Base-by-base conservation (phyloP, 2,113 vertebrate genomes). In the Bambusicola thoracicus region DNA sequence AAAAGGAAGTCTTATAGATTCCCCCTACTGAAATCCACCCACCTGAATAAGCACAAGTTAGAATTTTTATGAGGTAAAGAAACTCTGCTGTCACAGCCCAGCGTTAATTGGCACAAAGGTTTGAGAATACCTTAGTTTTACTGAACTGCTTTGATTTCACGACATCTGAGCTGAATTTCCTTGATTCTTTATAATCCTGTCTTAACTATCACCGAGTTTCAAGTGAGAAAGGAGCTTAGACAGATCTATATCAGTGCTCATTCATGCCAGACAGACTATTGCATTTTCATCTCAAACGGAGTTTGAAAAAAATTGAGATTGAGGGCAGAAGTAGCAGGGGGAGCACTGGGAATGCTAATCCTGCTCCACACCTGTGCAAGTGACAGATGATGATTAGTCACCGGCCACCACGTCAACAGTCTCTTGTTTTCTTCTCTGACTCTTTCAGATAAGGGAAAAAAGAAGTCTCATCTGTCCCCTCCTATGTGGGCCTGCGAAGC, bases 211-310 rank as follows among this genome's bases (percentile, higher is more conserved):
- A 87, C 80, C 18, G 77, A 87, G 83, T 94, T 77, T 93, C 73
- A 95, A 96, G 91, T 67, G 55, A 94, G 90, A 93, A 93, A 96
- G 91, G 65, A 85, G 87, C 74, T 95, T 89, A 96, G 75, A 90
- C 80, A 93, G 91, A 94, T 91, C 85, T 94, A 8, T 94, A 91
- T 94, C 58, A 7, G 61, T 85, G 94, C 82, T 95, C 89, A 82
- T 91, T 96, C 95, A 91, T 91, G 91, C 86, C 93, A 94, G 80
- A 90, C 93, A 94, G 80, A 90, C 75, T 66, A 16, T 49, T 94
- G 81, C 84, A 89, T 94, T 97, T 92, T 90, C 77, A 77, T 85
- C 7, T 21, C 83, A 85, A 83, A 86, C 46, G 43, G 2, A 7
- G 70, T 36, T 80, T 59, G 49, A 78, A 92, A 91, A 79, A 36